Evolutionary conservation across 2,797 vertebrate species (phyloP).

Genomic region (Lates japonicus): DNA sequence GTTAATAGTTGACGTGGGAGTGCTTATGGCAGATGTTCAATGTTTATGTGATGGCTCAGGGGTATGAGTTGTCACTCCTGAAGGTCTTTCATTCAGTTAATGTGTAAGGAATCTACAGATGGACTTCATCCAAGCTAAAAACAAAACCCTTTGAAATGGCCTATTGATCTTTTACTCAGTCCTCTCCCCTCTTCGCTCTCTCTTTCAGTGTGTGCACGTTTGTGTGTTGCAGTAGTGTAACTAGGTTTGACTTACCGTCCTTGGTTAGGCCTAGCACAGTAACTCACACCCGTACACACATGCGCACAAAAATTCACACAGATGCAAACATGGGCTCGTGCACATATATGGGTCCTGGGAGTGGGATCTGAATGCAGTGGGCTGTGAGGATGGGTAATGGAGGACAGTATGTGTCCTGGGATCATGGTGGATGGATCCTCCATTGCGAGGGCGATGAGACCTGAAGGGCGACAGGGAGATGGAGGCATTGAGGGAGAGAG

Average conservation of each 20-base stretch:
- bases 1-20: constrained; percentile 87
- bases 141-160: constrained; percentile 86
- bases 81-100: constrained; percentile 77
- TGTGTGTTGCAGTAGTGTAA: constrained; percentile 43
- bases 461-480: constrained; percentile 85
- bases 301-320: constrained; percentile 26
- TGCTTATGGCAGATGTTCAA: constrained; percentile 85
- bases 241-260: constrained; percentile 65
- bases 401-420: constrained; percentile 84
- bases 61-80: constrained; percentile 74
- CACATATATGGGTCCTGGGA: constrained; percentile 53
- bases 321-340: constrained; percentile 60
- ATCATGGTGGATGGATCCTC: constrained; percentile 83
- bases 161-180: constrained; percentile 74
- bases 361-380: constrained; percentile 72
- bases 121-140: constrained; percentile 88
- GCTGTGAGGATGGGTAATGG: constrained; percentile 84
- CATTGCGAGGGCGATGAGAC: constrained; percentile 86
- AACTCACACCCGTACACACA: constrained; percentile 9
- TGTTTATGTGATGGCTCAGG: constrained; percentile 85
- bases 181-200: background rate
- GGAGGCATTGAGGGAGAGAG: constrained; percentile 83
- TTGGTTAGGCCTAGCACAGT: constrained; percentile 51
- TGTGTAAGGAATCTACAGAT: constrained; percentile 86
- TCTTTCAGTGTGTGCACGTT: constrained; percentile 15